These are phyloP conservation scores for Galbula dea DNA, from an alignment of 2,113 vertebrate species.

Conservation along the genomic window DNA sequence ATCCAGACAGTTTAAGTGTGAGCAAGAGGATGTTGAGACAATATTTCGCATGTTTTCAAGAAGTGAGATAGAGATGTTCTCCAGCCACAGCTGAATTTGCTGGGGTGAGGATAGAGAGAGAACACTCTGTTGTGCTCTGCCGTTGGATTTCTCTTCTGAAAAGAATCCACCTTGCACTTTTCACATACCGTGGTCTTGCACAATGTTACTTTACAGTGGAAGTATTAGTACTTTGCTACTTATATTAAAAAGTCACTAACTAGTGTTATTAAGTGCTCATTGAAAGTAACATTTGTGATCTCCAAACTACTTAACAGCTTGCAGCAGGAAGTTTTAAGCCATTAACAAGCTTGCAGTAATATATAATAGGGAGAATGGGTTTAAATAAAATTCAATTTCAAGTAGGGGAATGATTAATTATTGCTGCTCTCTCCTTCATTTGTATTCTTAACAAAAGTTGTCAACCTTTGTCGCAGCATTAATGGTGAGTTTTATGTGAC, in stretches of 20 bases:
- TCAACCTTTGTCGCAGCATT: constrained; percentile 28
- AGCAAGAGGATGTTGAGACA: not conserved
- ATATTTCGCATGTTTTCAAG: not conserved
- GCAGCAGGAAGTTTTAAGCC: not conserved
- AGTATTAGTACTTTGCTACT: not conserved
- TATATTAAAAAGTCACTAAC: not conserved
- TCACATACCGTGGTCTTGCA: not conserved
- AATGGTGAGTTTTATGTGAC: constrained; percentile 17
- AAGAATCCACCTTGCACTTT: not conserved
- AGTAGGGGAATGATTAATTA: constrained; percentile 14
- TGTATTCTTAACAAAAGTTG: constrained; percentile 19
- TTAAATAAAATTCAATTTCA: constrained; percentile 39
- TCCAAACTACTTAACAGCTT: not conserved
- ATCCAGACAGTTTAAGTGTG: not conserved
- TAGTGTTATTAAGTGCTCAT: constrained; percentile 5
- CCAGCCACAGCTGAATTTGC: not conserved
- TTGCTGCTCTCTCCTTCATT: not conserved
- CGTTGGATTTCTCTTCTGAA: not conserved
- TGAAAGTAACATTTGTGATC: constrained; percentile 18
- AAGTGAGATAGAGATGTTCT: not conserved
- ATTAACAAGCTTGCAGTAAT: not conserved
- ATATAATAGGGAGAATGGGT: not conserved
- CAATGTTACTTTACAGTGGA: not conserved
- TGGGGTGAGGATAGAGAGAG: not conserved
- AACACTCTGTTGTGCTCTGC: not conserved